These are phyloP conservation scores for Lasioglossum lativentre DNA, from an alignment of 2,888 invertebrate genomes.

Conservation along the genomic window DNA sequence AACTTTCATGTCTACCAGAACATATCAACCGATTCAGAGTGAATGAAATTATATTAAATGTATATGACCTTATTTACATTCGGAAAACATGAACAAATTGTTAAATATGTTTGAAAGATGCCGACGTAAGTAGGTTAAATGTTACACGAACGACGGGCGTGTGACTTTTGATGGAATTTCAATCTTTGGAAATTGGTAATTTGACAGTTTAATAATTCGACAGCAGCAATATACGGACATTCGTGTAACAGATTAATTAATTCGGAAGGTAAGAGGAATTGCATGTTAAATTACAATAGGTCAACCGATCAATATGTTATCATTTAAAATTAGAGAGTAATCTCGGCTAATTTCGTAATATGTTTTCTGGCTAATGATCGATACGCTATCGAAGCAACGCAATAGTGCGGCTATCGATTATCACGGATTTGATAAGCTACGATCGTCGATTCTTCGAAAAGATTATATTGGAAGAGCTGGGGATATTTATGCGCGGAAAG, in stretches of 20 bases:
- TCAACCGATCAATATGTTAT: conserved; percentile 1
- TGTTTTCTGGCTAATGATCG: not conserved
- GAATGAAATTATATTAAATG: not conserved
- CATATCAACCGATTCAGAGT: not conserved
- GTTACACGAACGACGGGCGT: not conserved
- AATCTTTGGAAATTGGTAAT: not conserved
- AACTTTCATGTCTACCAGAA: not conserved
- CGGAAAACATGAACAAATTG: not conserved
- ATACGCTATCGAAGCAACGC: not conserved
- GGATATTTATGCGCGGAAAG: conserved; percentile 16
- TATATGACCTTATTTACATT: not conserved
- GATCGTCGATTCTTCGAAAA: not conserved
- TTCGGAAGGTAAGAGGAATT: not conserved
- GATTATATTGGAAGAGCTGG: not conserved
- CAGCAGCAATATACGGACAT: not conserved
- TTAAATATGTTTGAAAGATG: not conserved
- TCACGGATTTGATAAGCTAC: not conserved
- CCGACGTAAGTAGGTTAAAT: not conserved
- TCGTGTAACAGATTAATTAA: conserved; percentile 6
- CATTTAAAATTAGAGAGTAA: not conserved
- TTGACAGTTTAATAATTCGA: not conserved
- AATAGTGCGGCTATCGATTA: conserved; percentile 13
- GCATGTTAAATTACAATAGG: not conserved
- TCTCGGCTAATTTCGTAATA: not conserved
- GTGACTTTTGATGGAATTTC: not conserved